phyloP scores from a whole-genome alignment of 2,797 vertebrate genomes.

The Neopelma chrysocephalum region DNA sequence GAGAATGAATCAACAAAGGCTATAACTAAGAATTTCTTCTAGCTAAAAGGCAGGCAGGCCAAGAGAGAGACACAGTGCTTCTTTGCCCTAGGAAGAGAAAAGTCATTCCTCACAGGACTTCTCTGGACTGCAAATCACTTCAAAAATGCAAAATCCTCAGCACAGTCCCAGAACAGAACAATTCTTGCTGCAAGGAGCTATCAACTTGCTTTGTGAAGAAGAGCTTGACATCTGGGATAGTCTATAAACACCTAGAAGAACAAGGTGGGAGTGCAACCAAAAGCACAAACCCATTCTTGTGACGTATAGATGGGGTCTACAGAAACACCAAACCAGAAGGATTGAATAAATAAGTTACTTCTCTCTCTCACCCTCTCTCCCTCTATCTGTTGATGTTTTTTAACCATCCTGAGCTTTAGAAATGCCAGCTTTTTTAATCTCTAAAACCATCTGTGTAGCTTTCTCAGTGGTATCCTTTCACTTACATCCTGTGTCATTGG shows the following conservation, averaged over 20 bases:
- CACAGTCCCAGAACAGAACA: conserved; percentile 1
- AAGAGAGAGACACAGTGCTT: neutral
- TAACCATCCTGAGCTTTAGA: conserved; percentile 25
- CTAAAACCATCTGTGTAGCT: conserved; percentile 31
- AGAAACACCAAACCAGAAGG: conserved; percentile 24
- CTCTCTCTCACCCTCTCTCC: neutral
- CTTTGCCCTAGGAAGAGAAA: neutral
- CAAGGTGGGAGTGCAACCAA: conserved; percentile 28
- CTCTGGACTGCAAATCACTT: conserved; percentile 19
- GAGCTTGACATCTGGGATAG: neutral
- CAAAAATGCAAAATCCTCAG: neutral
- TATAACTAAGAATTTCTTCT: neutral
- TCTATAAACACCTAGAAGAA: conserved; percentile 34
- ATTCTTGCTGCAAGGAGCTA: neutral
- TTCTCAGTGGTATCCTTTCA: conserved; percentile 30
- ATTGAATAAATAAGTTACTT: neutral
- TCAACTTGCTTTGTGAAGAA: conserved; percentile 25
- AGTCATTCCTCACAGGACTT: neutral
- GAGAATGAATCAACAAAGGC: neutral
- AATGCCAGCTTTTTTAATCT: conserved; percentile 39
- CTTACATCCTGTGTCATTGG: conserved; percentile 1
- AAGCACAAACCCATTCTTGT: conserved; percentile 35
- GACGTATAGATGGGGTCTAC: neutral
- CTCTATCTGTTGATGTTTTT: conserved; percentile 12
- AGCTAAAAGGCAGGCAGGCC: neutral